Evolutionary conservation across 1,140 invertebrate species (phyloP).

Genomic region (Diplogasteroides magnus): DNA sequence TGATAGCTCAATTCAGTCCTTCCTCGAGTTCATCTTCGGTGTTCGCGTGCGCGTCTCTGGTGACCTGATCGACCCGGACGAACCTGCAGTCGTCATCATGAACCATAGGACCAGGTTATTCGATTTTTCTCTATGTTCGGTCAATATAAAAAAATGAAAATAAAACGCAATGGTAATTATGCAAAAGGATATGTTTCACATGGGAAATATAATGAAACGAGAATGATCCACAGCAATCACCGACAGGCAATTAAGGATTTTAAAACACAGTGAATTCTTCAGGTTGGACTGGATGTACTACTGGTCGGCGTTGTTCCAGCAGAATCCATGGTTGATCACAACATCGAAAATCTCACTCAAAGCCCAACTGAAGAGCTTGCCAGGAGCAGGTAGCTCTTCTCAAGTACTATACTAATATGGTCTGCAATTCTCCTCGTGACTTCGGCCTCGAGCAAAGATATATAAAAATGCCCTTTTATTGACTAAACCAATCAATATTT

Average conservation of each 20-base stretch:
- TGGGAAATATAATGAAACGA: no score
- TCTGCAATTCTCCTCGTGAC: no score
- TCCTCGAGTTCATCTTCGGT: slow-evolving; percentile 67
- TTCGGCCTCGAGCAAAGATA: no score
- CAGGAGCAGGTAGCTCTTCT: slow-evolving; percentile 65
- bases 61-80: slow-evolving; percentile 68
- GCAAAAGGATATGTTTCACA: no score
- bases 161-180: no score
- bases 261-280: no score
- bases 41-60: slow-evolving; percentile 71
- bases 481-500: no score
- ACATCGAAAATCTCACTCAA: slow-evolving; percentile 76
- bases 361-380: slow-evolving; percentile 70
- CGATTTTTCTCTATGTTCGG: background rate
- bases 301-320: slow-evolving; percentile 76
- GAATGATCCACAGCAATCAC: no score
- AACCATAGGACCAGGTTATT: slow-evolving; percentile 71
- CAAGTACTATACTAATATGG: no score
- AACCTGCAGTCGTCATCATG: slow-evolving; percentile 73
- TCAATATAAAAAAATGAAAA: background rate
- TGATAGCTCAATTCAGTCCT: slow-evolving; percentile 40
- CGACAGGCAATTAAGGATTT: no score
- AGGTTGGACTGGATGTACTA: slow-evolving; percentile 85
- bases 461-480: no score
- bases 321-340: slow-evolving; percentile 64